phyloP scores from a whole-genome alignment of 2,113 vertebrate species.

The Limnothrissa miodon region DNA sequence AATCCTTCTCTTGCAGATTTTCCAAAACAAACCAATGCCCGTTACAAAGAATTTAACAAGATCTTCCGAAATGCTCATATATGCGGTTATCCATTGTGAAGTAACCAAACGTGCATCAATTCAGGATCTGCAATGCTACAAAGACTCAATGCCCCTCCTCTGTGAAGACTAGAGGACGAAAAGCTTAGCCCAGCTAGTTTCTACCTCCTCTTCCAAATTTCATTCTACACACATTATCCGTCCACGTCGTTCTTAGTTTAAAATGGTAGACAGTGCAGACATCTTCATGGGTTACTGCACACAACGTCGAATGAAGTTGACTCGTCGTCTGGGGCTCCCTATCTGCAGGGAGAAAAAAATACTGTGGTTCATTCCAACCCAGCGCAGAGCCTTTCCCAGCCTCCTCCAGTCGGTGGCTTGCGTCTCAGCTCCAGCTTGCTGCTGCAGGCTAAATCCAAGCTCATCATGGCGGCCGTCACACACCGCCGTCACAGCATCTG shows the following conservation, averaged over 20 bases:
- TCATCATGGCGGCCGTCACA: constrained; percentile 72
- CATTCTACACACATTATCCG: constrained; percentile 55
- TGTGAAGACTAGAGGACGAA: constrained; percentile 64
- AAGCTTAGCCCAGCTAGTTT: constrained; percentile 60
- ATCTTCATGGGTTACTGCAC: constrained; percentile 22
- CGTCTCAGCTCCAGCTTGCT: constrained; percentile 57
- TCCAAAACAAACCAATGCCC: constrained; percentile 15
- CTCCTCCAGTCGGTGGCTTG: constrained; percentile 61
- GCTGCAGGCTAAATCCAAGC: constrained; percentile 71
- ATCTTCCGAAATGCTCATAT: constrained; percentile 51
- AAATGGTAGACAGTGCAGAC: constrained; percentile 30
- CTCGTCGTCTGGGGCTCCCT: constrained; percentile 49
- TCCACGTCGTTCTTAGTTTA: constrained; percentile 49
- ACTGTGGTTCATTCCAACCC: constrained; percentile 58
- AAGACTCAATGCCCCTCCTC: constrained; percentile 74
- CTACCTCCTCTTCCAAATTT: constrained; percentile 62
- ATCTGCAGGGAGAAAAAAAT: constrained; percentile 46
- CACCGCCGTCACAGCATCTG: constrained; percentile 61
- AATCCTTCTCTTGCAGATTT: constrained; percentile 35
- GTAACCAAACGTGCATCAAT: constrained; percentile 53
- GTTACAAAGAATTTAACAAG: constrained; percentile 43
- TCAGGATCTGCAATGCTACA: constrained; percentile 75
- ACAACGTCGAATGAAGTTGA: constrained; percentile 18
- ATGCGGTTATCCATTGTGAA: constrained; percentile 65
- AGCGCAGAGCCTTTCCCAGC: constrained; percentile 59